These are phyloP conservation scores for Galeopterus variegatus DNA, from an alignment of 2,113 vertebrate species.

Conservation along the genomic window DNA sequence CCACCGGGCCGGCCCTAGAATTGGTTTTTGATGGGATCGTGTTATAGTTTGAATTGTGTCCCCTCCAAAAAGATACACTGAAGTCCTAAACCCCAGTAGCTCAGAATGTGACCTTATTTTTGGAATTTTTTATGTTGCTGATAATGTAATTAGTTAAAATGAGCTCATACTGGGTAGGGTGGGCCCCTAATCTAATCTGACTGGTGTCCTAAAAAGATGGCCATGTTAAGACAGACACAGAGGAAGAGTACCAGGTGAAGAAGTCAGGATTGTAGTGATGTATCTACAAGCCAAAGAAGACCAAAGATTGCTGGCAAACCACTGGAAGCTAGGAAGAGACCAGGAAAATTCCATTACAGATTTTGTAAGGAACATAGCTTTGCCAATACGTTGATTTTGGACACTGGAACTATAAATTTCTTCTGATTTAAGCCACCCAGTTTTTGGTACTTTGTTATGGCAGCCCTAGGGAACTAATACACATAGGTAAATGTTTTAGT, in stretches of 20 bases:
- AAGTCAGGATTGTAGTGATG: background rate
- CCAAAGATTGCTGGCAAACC: background rate
- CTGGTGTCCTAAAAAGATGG: background rate
- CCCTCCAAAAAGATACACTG: background rate
- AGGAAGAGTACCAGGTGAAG: background rate
- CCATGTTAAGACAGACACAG: background rate
- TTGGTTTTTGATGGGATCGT: constrained; percentile 1
- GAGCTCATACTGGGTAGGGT: background rate
- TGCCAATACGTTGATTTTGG: background rate
- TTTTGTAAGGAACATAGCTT: background rate
- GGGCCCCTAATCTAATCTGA: background rate
- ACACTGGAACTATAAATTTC: background rate
- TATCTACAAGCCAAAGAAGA: background rate
- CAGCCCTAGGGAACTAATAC: background rate
- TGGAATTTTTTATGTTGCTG: background rate
- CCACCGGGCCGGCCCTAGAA: too few relatives aligned
- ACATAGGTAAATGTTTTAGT: background rate
- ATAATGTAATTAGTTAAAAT: background rate
- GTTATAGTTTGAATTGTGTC: background rate
- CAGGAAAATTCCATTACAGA: background rate
- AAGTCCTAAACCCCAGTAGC: background rate
- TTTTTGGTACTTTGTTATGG: background rate
- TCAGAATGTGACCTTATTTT: background rate
- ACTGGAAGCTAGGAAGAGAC: background rate
- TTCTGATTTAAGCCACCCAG: background rate